Evolutionary conservation across 2,888 invertebrate species (phyloP), one percentile per base, ranked within the genome.

Genomic region (Spodoptera picta): DNA sequence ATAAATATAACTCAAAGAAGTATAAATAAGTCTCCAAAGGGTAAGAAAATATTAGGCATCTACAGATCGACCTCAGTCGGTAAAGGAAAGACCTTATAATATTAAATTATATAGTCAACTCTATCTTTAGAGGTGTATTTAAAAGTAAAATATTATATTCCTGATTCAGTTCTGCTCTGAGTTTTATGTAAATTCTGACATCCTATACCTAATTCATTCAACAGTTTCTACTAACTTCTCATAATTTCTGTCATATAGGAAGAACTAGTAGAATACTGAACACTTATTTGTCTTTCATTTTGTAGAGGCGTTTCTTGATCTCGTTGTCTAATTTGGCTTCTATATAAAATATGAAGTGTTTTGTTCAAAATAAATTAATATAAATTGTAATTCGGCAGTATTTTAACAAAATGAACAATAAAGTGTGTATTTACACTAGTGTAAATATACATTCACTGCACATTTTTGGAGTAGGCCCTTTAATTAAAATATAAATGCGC

Each of bases 331-430:
- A 14, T 19, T 5, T 36, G 2, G 36, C 6, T 0, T 36, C 36
- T 42, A 42, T 12, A 1, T 24, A 47, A 31, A 36, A 36, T 19
- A 48, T 2, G 23, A 4, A 48, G 4, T 42, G 77, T 69, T 75
- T 80, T 74, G 72, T 78, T 77, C 80, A 73, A 81, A 84, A 82
- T 80, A 24, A 12, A 9, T 3, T n/a, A 80, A 81, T 82, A 77
- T 80, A 84, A 83, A 83, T 85, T 84, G 75, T 69, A 69, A 64
- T 6, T 5, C 36, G 0, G 36, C 36, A 36, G 36, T 36, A 36
- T 36, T 36, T 36, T 36, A 36, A 36, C 36, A 36, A 27, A 27
- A 27, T 27, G 36, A 36, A 36, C 36, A 36, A 31, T 36, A 36
- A 36, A 36, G 36, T 36, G 36, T 36, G 36, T 9, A 31, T 42